Evolutionary conservation across 2,797 vertebrate genomes (phyloP).

Genomic region (Ambastaia sidthimunki): DNA sequence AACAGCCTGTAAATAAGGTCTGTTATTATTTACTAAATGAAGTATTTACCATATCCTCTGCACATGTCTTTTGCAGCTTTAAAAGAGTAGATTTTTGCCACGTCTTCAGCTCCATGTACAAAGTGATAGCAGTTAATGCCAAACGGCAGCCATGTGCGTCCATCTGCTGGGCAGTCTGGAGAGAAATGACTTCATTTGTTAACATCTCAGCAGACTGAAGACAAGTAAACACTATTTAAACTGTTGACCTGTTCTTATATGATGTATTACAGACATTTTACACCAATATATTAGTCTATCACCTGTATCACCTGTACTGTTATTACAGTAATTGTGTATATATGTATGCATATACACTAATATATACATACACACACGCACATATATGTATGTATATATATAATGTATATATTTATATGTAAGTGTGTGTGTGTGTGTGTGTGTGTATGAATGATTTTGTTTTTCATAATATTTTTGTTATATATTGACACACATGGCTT

Average conservation of each 20-base stretch:
- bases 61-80: constrained; percentile 72
- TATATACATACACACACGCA: no score
- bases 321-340: no score
- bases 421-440: no score
- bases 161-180: constrained; percentile 79
- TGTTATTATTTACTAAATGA: neutral
- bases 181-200: neutral
- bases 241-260: neutral
- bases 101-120: constrained; percentile 78
- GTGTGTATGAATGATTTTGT: no score
- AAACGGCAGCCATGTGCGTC: constrained; percentile 77
- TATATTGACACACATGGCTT: no score
- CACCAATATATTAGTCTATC: no score
- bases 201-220: neutral
- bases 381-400: no score
- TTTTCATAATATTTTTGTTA: no score
- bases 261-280: no score
- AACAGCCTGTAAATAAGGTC: constrained; percentile 2
- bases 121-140: constrained; percentile 76
- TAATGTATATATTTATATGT: no score
- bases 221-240: neutral
- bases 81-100: constrained; percentile 72
- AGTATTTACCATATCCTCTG: constrained; percentile 69
- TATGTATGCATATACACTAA: no score
- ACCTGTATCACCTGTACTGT: no score